phyloP scores from a whole-genome alignment of 2,113 vertebrate species.

The Piaya cayana region DNA sequence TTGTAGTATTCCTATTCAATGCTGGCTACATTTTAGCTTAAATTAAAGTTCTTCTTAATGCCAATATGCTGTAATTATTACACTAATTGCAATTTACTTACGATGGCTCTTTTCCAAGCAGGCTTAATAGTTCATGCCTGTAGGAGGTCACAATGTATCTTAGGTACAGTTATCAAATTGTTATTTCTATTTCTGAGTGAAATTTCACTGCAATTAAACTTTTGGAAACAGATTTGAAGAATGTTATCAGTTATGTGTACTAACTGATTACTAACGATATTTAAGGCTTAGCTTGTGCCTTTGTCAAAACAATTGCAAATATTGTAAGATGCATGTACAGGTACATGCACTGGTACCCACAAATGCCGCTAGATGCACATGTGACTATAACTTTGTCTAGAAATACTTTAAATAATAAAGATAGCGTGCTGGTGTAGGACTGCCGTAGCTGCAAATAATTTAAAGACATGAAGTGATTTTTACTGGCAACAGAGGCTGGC shows the following conservation, averaged over 20 bases:
- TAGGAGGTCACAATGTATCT: neutral
- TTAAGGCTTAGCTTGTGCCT: neutral
- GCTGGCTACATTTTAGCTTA: neutral
- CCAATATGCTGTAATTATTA: neutral
- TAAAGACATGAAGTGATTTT: neutral
- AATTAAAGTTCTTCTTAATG: neutral
- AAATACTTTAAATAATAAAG: neutral
- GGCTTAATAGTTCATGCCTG: neutral
- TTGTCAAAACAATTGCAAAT: neutral
- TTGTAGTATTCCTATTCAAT: neutral
- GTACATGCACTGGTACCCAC: neutral
- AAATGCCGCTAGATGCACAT: neutral
- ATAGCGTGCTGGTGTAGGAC: neutral
- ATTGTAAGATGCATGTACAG: neutral
- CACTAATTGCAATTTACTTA: neutral
- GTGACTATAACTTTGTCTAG: neutral
- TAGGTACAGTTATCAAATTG: neutral
- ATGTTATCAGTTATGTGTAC: neutral
- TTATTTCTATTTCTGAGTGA: neutral
- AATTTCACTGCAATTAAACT: neutral
- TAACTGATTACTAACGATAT: neutral
- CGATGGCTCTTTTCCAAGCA: neutral
- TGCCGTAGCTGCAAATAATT: neutral
- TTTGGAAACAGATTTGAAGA: neutral
- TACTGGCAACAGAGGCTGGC: neutral